Percentiles rank a stretch among this genome's conserved stretches.
These are phyloP conservation scores for Craseonycteris thonglongyai DNA, from an alignment of 2,113 vertebrate species.

Conservation along the genomic window DNA sequence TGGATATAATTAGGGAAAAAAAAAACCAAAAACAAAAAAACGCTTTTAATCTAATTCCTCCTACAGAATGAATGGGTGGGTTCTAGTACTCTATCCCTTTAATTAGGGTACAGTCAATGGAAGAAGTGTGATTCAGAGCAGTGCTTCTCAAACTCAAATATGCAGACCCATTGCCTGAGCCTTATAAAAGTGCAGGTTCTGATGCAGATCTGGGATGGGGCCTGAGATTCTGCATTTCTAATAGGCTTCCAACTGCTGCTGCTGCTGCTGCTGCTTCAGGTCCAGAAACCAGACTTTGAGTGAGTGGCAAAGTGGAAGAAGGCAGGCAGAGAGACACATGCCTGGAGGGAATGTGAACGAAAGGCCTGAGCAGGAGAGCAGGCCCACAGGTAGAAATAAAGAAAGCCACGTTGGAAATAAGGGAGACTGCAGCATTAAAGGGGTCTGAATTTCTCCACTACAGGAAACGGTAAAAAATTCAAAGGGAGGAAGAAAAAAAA, in stretches of 20 bases:
- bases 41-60: neutral
- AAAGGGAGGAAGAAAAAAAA: neutral
- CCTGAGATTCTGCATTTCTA: neutral
- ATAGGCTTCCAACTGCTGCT: neutral
- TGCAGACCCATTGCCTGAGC: neutral
- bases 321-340: neutral
- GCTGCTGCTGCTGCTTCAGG: too few species aligned
- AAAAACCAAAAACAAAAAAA: too few species aligned
- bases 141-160: neutral
- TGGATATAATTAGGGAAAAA: neutral
- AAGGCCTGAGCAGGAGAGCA: rapidly evolving
- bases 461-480: neutral
- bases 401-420: neutral
- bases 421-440: neutral
- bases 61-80: neutral
- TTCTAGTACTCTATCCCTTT: neutral
- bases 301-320: neutral
- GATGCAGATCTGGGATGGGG: rapidly evolving
- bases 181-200: neutral
- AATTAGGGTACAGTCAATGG: neutral
- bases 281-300: neutral
- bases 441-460: neutral
- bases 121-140: neutral
- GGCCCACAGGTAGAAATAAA: neutral
- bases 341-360: neutral